Conservation (phyloP, 2,797 vertebrate genomes). For the Lutjanus argentimaculatus region DNA sequence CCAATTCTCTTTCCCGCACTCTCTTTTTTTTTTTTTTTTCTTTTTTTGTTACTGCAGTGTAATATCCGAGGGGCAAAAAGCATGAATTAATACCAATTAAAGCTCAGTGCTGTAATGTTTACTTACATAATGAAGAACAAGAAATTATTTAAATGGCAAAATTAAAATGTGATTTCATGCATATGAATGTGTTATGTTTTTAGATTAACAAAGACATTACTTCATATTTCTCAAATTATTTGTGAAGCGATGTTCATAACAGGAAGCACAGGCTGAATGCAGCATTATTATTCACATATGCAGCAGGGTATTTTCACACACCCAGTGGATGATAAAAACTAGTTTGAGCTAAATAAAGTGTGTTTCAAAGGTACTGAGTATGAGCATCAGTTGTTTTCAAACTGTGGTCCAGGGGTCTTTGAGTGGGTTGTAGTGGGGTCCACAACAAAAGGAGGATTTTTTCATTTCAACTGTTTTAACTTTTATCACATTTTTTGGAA, state of each 20-base stretch:
- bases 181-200: slow-evolving; percentile 56
- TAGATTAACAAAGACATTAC: slow-evolving; percentile 45
- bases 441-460: too few species aligned
- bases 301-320: neutral
- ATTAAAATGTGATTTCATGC: slow-evolving; percentile 74
- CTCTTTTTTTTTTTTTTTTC: neutral
- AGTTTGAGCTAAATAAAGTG: slow-evolving; percentile 28
- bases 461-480: too few species aligned
- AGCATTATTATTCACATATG: neutral
- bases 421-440: too few species aligned
- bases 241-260: slow-evolving; percentile 21
- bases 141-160: slow-evolving; percentile 66
- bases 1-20: slow-evolving; percentile 40
- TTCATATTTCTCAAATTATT: slow-evolving; percentile 28
- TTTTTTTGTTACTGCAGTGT: slow-evolving; percentile 51
- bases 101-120: slow-evolving; percentile 68
- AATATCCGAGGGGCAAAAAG: slow-evolving; percentile 74
- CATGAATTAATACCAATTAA: slow-evolving; percentile 82
- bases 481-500: too few species aligned
- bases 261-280: neutral
- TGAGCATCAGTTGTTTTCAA: neutral
- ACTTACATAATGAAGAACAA: slow-evolving; percentile 80
- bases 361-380: slow-evolving; percentile 31
- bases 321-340: neutral
- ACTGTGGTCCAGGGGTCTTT: too few species aligned